Conservation (phyloP, 2,888 invertebrate genomes). For the Ectemnius cavifrons region DNA sequence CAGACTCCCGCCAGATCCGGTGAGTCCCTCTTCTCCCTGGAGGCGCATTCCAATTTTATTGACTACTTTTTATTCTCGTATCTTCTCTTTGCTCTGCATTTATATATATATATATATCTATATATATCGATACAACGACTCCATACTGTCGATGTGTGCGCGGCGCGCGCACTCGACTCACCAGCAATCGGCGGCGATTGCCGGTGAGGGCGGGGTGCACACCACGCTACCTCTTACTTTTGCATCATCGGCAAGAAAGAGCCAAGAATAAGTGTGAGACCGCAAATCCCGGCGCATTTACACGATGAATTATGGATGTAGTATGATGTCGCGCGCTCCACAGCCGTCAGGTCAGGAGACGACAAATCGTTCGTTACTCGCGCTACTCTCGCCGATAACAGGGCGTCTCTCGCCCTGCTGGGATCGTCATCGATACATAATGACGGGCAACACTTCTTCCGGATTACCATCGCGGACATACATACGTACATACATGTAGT, state of each 20-base stretch:
- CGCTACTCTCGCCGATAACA: constrained; percentile 44
- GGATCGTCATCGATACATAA: constrained; percentile 29
- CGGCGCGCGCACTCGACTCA: constrained; percentile 57
- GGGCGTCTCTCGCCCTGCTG: constrained; percentile 5
- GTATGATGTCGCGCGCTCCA: constrained; percentile 33
- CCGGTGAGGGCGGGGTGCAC: constrained; percentile 51
- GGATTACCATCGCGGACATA: constrained; percentile 2
- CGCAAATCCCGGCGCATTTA: constrained; percentile 51
- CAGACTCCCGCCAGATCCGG: constrained; percentile 90
- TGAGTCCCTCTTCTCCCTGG: constrained; percentile 79
- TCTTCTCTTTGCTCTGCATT: constrained; percentile 75
- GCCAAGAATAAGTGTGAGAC: constrained; percentile 42
- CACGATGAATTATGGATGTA: constrained; percentile 54
- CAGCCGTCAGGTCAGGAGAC: constrained; percentile 23
- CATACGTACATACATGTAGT: not conserved
- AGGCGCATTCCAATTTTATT: constrained; percentile 55
- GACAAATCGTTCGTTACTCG: constrained; percentile 49
- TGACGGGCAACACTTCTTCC: constrained; percentile 21
- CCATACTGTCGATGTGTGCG: constrained; percentile 36
- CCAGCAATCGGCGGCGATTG: constrained; percentile 65
- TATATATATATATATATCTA: constrained; percentile 55
- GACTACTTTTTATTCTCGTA: constrained; percentile 69
- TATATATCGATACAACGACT: constrained; percentile 50
- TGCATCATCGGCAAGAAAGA: not conserved
- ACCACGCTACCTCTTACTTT: constrained; percentile 47